These are phyloP conservation scores for Dryoscopus gambensis DNA, from an alignment of 2,113 vertebrate genomes.

Conservation along the genomic window DNA sequence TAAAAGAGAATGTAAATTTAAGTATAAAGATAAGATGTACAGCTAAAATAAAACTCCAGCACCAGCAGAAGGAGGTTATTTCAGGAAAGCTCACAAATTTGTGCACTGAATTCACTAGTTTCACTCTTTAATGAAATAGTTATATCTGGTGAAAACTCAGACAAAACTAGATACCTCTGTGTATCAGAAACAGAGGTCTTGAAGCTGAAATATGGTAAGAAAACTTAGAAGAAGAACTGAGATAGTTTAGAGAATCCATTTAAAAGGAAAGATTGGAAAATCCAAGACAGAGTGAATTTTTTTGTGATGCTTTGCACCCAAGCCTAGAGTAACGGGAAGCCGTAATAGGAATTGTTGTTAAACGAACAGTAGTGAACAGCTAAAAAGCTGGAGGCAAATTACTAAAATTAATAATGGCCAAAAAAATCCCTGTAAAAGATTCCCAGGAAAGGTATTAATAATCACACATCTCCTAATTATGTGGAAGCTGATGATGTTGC, in stretches of 20 bases:
- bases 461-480: neutral
- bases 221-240: neutral
- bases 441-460: neutral
- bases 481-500: neutral
- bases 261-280: neutral
- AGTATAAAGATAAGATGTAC: neutral
- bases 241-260: neutral
- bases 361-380: neutral
- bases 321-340: neutral
- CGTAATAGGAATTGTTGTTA: neutral
- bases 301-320: neutral
- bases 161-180: neutral
- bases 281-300: neutral
- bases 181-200: neutral
- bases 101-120: neutral
- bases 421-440: neutral
- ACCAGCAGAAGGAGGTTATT: neutral
- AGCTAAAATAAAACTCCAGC: neutral
- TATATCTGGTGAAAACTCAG: neutral
- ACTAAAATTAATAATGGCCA: neutral
- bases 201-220: neutral
- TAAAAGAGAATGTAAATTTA: neutral
- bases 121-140: neutral
- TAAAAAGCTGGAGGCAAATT: neutral
- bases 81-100: neutral